These are phyloP conservation scores for Cardinalis cardinalis DNA, from an alignment of 2,113 vertebrate genomes.

Conservation along the genomic window DNA sequence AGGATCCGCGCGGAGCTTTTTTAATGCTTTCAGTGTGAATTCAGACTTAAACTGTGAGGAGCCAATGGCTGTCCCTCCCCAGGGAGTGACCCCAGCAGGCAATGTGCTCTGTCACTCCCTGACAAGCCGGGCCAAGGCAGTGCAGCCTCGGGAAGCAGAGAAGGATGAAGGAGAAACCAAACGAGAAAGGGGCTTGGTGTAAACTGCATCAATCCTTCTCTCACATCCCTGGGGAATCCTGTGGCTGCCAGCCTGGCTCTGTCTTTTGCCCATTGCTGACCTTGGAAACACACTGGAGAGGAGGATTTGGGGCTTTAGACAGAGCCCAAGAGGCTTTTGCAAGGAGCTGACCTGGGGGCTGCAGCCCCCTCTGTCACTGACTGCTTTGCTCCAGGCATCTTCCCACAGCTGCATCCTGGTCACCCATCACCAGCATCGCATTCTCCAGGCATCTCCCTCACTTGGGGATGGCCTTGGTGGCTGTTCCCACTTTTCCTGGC, in stretches of 20 bases:
- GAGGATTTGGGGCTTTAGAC: neutral
- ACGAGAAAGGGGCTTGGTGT: neutral
- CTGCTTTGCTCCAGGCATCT: neutral
- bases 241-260: neutral
- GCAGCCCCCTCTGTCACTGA: accelerated
- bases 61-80: neutral
- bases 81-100: neutral
- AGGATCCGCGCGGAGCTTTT: neutral
- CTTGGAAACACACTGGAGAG: neutral
- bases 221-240: neutral
- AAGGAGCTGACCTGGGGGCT: neutral
- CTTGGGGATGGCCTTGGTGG: neutral
- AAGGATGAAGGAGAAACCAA: neutral
- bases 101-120: neutral
- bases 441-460: neutral
- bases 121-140: neutral
- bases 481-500: neutral
- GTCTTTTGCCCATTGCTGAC: neutral
- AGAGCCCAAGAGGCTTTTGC: neutral
- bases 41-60: neutral
- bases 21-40: neutral
- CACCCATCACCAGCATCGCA: neutral
- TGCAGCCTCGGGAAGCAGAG: neutral
- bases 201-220: neutral
- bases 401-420: accelerated